Base-by-base conservation (phyloP, 2,797 vertebrate species). In the Pelodytes ibericus region DNA sequence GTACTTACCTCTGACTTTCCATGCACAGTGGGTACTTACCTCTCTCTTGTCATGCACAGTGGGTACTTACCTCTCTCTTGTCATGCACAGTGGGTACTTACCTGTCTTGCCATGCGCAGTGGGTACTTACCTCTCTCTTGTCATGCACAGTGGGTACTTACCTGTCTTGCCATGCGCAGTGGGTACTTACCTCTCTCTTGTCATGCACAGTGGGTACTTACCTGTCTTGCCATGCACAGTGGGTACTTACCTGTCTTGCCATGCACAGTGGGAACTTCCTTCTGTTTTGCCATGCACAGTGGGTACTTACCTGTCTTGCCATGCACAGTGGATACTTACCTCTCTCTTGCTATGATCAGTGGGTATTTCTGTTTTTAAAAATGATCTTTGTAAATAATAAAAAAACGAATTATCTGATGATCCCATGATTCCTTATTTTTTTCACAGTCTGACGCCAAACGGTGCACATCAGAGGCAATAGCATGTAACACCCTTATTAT, bases 311-410 rank as follows among this genome's bases (percentile, higher is more conserved):
- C 41, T 44, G 5, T 36, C 11, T 36, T 11, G 5, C 33, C 11
- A 36, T 16, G 18, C 41, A 13, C 41, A 44, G 41, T 16, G 15
- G 15, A 16, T 44, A 16, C 18, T 44, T n/a, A n/a, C n/a, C n/a
- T n/a, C n/a, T n/a, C n/a, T n/a, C n/a, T n/a, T n/a, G n/a, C n/a
- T n/a, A n/a, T n/a, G n/a, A n/a, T n/a, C 33, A 36, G 33, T 36
- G 6, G 33, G 6, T 36, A 51, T 51, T 30, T 11, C 29, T 61
- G 39, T 44, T 68, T 58, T 22, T 71, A 25, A 36, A 15, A 33
- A 4, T 69, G 67, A 69, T 56, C 49, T 47, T 49, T 75, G 73
- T 75, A 75, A 75, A 75, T 75, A 67, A 74, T 64, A 36, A 26
- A n/a, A n/a, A n/a, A n/a, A n/a, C n/a, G n/a, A 72, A 49, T 61